Base-by-base conservation (phyloP, 2,113 vertebrate genomes). In the Rutilus rutilus region DNA sequence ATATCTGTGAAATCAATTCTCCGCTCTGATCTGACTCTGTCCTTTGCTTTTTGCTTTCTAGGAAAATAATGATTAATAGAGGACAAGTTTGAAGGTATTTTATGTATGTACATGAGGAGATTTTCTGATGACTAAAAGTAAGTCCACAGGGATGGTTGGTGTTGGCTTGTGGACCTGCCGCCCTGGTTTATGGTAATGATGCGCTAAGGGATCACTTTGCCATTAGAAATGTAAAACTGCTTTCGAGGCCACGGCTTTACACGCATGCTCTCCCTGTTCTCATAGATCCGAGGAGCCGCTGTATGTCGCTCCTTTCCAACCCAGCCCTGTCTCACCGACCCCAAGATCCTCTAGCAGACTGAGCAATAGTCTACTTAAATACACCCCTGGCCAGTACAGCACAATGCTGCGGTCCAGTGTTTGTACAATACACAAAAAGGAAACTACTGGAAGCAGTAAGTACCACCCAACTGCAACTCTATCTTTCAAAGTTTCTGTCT, bases 61-160 rank as follows among this genome's bases (percentile, higher is more conserved):
- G 98, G n/a, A n/a, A n/a, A 99, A 99, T 94, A 99, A 97, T 94
- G 97, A 99, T 92, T 95, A n/a, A n/a, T 99, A 91, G 97, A 99
- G 93, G 97, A 97, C 94, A 97, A 97, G 91, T 89, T 89, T 98
- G 94, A 97, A 97, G 93, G 93, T 98, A 97, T 93, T 96, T 97
- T 95, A 95, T 95, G 94, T 90, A 96, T 96, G 90, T 89, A 94
- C 93, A 97, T n/a, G n/a, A n/a, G n/a, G 94, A 95, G 88, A 89
- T 91, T 52, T 15, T 84, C 89, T 3, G 85, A 52, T n/a, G 65
- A 91, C 85, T 36, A 89, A 79, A 79, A 89, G 85, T 90, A 83
- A 83, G 94, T 97, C 92, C 98, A 96, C 77, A 97, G 93, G 93
- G 97, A 99, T 69, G 90, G 90, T 95, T 39, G 96, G 94, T 90